Evolutionary conservation across 2,888 invertebrate species (phyloP).

Genomic region (Tipula lateralis): DNA sequence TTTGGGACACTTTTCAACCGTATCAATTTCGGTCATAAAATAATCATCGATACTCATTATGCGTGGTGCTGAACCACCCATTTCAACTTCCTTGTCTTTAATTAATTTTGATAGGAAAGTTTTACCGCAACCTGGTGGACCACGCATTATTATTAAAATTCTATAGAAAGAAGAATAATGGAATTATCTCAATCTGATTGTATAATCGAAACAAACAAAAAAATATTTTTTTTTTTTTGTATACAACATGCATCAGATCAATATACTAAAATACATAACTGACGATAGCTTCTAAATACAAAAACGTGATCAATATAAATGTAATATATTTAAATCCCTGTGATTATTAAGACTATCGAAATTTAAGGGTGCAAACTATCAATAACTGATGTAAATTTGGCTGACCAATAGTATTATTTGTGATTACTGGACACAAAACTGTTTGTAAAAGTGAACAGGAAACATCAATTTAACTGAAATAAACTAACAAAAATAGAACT

Average conservation of each 20-base stretch:
- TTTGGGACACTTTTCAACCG: conserved; percentile 51
- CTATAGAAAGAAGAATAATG: conserved; percentile 40
- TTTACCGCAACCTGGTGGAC: conserved; percentile 93
- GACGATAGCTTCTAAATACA: background rate
- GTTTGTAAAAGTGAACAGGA: too few relatives aligned
- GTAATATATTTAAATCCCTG: too few relatives aligned
- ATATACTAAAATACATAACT: background rate
- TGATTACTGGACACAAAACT: too few relatives aligned
- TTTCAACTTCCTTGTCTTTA: conserved; percentile 74
- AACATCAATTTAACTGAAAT: too few relatives aligned
- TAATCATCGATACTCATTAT: conserved; percentile 94
- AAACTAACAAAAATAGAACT: too few relatives aligned
- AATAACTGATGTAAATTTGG: background rate
- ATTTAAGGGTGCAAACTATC: background rate
- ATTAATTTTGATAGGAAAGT: conserved; percentile 84
- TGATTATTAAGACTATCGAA: background rate
- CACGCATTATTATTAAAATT: conserved; percentile 84
- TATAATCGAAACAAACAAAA: background rate
- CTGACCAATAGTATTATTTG: background rate
- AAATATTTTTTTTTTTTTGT: background rate
- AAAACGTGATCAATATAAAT: background rate
- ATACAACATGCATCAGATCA: background rate
- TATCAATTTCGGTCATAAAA: conserved; percentile 83
- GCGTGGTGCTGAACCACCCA: conserved; percentile 82
- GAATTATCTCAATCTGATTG: background rate